Percentiles rank a stretch among this genome's conserved stretches.
phyloP scores from a whole-genome alignment of 2,797 vertebrate genomes.

The Lagodon rhomboides region DNA sequence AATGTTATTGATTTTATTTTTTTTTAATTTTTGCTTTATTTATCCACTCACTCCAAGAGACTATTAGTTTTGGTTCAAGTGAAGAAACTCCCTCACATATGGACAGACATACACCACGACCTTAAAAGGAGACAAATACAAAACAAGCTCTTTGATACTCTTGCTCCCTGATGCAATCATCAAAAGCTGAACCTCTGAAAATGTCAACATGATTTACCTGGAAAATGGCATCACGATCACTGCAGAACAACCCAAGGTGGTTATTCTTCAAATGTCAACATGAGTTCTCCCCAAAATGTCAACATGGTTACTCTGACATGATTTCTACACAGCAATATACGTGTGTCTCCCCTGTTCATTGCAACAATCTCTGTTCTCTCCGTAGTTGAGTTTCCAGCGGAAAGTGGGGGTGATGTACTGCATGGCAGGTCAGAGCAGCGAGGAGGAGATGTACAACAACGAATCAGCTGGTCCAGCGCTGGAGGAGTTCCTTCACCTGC shows the following conservation, averaged over 20 bases:
- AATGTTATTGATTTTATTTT: slow-evolving; percentile 4
- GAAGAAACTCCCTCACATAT: slow-evolving; percentile 7
- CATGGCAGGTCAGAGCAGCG: slow-evolving; percentile 95
- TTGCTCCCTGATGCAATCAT: slow-evolving; percentile 52
- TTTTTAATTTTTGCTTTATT: slow-evolving; percentile 20
- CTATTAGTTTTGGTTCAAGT: slow-evolving; percentile 18
- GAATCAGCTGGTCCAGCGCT: slow-evolving; percentile 94
- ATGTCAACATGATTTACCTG: slow-evolving; percentile 69
- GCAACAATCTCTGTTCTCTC: slow-evolving; percentile 9
- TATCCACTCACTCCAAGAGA: slow-evolving; percentile 22
- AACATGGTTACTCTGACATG: slow-evolving; percentile 46
- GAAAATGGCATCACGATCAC: slow-evolving; percentile 57
- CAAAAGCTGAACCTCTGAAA: slow-evolving; percentile 60
- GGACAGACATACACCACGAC: background rate
- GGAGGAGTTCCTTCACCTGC: slow-evolving; percentile 97
- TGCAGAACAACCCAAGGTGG: slow-evolving; percentile 43
- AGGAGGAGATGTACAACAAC: slow-evolving; percentile 99
- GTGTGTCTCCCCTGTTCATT: background rate
- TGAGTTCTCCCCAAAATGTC: slow-evolving; percentile 59
- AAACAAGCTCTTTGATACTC: slow-evolving; percentile 48
- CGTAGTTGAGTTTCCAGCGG: slow-evolving; percentile 96
- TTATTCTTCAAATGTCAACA: slow-evolving; percentile 67
- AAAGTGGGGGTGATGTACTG: slow-evolving; percentile 99
- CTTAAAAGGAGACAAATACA: slow-evolving; percentile 28
- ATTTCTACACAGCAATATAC: slow-evolving; percentile 30